Percentiles rank a stretch among this genome's conserved stretches.
These are phyloP conservation scores for Hydra vulgaris DNA, from an alignment of 30 jellyfish, hydroid and myxozoan genomes.

Conservation along the genomic window DNA sequence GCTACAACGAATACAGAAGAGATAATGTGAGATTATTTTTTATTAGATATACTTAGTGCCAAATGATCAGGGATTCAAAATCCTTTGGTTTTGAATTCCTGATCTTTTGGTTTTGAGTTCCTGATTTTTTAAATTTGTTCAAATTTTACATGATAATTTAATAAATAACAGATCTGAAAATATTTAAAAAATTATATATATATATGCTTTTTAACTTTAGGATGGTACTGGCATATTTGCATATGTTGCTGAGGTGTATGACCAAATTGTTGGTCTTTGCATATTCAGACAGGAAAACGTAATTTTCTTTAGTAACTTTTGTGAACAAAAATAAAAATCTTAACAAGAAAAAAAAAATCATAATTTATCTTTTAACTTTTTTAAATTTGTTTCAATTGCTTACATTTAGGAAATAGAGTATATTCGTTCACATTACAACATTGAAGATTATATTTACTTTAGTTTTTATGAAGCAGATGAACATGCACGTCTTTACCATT, in stretches of 20 bases:
- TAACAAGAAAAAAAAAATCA: too few species aligned
- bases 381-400: too few species aligned
- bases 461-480: constrained; percentile 73
- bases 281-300: constrained; percentile 83
- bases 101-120: too few species aligned
- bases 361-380: too few species aligned
- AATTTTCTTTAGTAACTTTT: too few species aligned
- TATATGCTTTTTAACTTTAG: constrained; percentile 20
- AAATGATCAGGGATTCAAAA: too few species aligned
- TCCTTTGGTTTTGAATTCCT: too few species aligned
- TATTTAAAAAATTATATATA: not conserved
- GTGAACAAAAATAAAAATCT: too few species aligned
- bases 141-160: not conserved
- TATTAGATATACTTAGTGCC: too few species aligned
- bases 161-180: too few species aligned
- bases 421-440: constrained; percentile 93
- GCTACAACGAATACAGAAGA: constrained; percentile 53
- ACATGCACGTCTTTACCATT: constrained; percentile 86
- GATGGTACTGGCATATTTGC: constrained; percentile 73
- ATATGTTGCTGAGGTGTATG: constrained; percentile 80
- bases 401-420: constrained; percentile 61
- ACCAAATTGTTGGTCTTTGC: constrained; percentile 75
- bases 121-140: too few species aligned
- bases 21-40: constrained; percentile 63
- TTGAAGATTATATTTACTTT: constrained; percentile 86